Percentiles rank a stretch among this genome's conserved stretches.
Evolutionary conservation across 2,113 vertebrate genomes (phyloP).

Genomic region (Hucho hucho): DNA sequence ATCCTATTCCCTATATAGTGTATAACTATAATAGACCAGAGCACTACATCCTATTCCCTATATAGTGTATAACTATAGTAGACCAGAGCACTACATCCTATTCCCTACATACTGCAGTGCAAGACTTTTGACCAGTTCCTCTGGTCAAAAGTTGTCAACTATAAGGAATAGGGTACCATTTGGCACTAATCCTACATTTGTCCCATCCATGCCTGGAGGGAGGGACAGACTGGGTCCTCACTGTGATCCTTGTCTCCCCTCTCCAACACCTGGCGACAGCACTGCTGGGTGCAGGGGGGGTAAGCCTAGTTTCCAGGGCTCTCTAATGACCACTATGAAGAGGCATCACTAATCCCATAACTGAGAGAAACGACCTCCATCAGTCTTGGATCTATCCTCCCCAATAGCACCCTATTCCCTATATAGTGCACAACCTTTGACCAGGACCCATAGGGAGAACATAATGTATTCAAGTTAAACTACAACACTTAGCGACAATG

Average conservation of each 20-base stretch:
- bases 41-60: no score
- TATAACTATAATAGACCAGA: no score
- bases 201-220: constrained; percentile 23
- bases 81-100: no score
- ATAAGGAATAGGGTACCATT: not conserved
- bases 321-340: constrained; percentile 66
- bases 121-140: no score
- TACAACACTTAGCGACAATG: no score
- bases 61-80: no score
- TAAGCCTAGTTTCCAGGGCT: constrained; percentile 72
- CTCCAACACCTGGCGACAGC: constrained; percentile 60
- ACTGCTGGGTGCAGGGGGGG: constrained; percentile 64
- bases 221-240: no score
- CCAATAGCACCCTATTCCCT: no score
- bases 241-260: constrained; percentile 43
- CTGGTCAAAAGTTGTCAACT: not conserved
- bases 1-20: no score
- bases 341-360: constrained; percentile 69
- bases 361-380: constrained; percentile 66
- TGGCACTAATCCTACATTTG: constrained; percentile 23
- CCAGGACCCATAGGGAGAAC: no score
- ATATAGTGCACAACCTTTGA: not conserved
- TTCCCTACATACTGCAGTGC: no score
- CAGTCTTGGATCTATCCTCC: constrained; percentile 15
- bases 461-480: no score